Conservation (phyloP, 2,888 invertebrate genomes). For the Eucriotettix oculatus region DNA sequence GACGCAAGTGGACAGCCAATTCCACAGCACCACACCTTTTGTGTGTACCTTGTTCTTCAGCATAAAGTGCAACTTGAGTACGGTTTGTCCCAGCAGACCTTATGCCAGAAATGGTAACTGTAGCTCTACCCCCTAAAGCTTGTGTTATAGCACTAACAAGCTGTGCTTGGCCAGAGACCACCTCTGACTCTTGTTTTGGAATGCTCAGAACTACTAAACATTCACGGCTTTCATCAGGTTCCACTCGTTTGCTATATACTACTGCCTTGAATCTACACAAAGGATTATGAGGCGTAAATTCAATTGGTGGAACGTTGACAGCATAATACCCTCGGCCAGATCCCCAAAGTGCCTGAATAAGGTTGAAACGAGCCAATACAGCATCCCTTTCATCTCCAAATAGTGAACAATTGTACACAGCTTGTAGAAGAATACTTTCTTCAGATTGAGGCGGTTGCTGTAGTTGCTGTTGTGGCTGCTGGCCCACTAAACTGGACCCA, state of each 20-base stretch:
- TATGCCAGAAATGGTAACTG: not conserved
- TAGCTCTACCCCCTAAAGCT: not conserved
- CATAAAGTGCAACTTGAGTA: not conserved
- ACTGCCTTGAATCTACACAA: conserved; percentile 89
- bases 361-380: conserved; percentile 86
- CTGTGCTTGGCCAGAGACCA: conserved; percentile 26
- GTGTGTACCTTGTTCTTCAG: not conserved
- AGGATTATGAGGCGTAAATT: conserved; percentile 76
- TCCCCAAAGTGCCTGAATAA: conserved; percentile 80
- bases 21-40: not conserved
- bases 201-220: conserved; percentile 78
- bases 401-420: conserved; percentile 61
- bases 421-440: conserved; percentile 50
- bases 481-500: conserved; percentile 15
- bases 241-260: conserved; percentile 75
- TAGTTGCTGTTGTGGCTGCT: conserved; percentile 30
- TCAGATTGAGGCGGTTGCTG: conserved; percentile 18
- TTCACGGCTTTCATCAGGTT: conserved; percentile 74
- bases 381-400: conserved; percentile 93
- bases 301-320: conserved; percentile 57
- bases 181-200: conserved; percentile 62
- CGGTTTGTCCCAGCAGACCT: not conserved
- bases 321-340: conserved; percentile 66
- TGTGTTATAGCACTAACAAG: not conserved
- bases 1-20: not conserved